Base-by-base conservation (phyloP, 1,140 invertebrate genomes). In the Stegodyphus dumicola region DNA sequence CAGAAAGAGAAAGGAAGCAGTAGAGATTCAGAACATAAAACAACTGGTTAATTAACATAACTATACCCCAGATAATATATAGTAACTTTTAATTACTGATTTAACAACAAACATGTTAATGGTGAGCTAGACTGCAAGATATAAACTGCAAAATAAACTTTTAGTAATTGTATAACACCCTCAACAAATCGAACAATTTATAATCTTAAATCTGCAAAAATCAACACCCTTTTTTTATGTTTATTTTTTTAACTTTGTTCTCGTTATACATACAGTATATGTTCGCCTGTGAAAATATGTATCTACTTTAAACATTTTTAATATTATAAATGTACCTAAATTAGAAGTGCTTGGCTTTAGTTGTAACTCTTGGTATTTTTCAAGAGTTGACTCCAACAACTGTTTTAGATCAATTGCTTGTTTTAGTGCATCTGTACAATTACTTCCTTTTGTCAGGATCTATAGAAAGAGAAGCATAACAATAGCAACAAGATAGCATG, bases 351-450 rank as follows among this genome's bases (percentile, higher is more conserved):
- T 17, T n/a, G 77, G 49, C 73, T 77, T 74, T 60, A 89, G 85
- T 56, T 88, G 88, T 18, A 89, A 64, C 13, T 88, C 86, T 65
- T 77, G 80, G 71, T 84, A 87, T 77, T 89, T 89, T 71, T 86
- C 73, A 48, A 87, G 49, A 10, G 66, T 52, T 15, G 66, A 33
- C 65, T 87, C 66, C 9, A 88, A 56, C 10, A 76, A 60, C 51
- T 86, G 76, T 83, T 89, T 89, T 51, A 90, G 69, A 79, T 90
- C 88, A 79, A 89, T 88, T 17, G 87, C 78, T 86, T 85, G 74
- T 79, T 88, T 89, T 17, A 89, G 52, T 66, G 71, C 51, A 76
- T 83, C 88, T 56, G 64, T 66, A 33, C 80, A 79, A n/a, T 85
- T 76, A 53, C 33, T 73, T 17, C 67, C 86, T 87, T 88, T 88